Evolutionary conservation across 2,797 vertebrate genomes (phyloP), one percentile per base, ranked within the genome.

Genomic region (Mastacembelus armatus): DNA sequence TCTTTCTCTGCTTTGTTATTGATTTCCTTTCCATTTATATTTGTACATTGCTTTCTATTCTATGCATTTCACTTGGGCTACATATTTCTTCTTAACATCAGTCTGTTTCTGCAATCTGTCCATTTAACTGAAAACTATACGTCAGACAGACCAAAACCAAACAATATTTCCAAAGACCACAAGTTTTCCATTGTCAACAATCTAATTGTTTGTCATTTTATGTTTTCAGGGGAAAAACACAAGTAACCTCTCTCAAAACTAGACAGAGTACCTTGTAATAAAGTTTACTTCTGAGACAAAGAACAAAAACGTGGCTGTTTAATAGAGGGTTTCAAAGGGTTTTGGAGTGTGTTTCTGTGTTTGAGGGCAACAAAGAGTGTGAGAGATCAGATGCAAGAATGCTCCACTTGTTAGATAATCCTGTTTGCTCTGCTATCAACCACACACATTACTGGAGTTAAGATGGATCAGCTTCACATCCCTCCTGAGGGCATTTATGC

Each of bases 381-480:
- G 27, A 56, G 38, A 64, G 78, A 82, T 80, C 77, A 74, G 75
- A 85, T 66, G 66, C 54, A 85, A 77, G 75, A 88, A 85, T 77
- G 79, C 81, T 81, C 59, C 60, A 78, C 82, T 84, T 86, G 75
- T 83, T 78, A 80, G 85, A 85, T 91, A 90, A 92, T 89, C 85
- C 84, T 77, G 70, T 87, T 85, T 85, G 69, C 79, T 63, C 58
- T 72, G 67, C 85, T 88, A 85, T 89, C 89, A 87, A 77, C 67
- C 76, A 63, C 71, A 83, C 83, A 79, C 79, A 87, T 88, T 81
- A 78, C 63, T 71, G 75, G 63, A 80, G 77, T 43, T 66, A 63
- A 81, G 84, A 84, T 79, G 77, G 80, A 87, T 89, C 80, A 73
- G 70, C 81, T 63, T 58, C 73, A 66, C 48, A 7, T 58, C 50